Evolutionary conservation across 2,797 vertebrate genomes (phyloP), one percentile per base, ranked within the genome.

Genomic region (Sebastes nivosus): DNA sequence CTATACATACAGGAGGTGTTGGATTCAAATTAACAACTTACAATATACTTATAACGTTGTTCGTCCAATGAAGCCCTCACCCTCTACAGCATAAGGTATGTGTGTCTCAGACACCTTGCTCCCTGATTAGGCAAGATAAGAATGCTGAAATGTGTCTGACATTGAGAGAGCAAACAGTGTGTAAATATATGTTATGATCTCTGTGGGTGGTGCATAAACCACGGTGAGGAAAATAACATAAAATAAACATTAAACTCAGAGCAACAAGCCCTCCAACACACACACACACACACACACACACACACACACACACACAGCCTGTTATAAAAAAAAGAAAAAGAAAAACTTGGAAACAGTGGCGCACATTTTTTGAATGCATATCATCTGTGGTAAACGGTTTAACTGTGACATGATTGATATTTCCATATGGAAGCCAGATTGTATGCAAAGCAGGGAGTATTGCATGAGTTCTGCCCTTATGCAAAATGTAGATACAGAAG

Each of bases 181-280:
- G 83, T 79, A 76, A 81, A 88, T 83, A 78, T 25, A 12, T 65
- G 80, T 78, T 80, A 36, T 88, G 83, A 85, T 83, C 83, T 88
- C 83, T 46, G 75, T 77, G 75, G 83, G 87, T 81, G 83, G 87
- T 34, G 65, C 75, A 83, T 67, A 70, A 81, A 72, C 9, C 58
- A 68, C 74, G 10, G 20, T 58, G 71, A 78, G 71, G 30, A 69
- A 75, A 75, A 50, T 50, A 50, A 50, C 42, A 50, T 50, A 50
- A 50, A 50, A 65, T 65, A 80, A 69, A 72, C 32, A 68, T 34
- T 34, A 52, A 61, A 66, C 55, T 59, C 66, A 61, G 65, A 80
- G 32, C 58, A 61, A 25, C 42, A 13, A 27, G 55, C 55, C 16
- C 9, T 60, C 16, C 25, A 30, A 9, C 50, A 54, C 50, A 52